Evolutionary conservation across 2,888 invertebrate species (phyloP).

Genomic region (Caenorhabditis doughertyi): DNA sequence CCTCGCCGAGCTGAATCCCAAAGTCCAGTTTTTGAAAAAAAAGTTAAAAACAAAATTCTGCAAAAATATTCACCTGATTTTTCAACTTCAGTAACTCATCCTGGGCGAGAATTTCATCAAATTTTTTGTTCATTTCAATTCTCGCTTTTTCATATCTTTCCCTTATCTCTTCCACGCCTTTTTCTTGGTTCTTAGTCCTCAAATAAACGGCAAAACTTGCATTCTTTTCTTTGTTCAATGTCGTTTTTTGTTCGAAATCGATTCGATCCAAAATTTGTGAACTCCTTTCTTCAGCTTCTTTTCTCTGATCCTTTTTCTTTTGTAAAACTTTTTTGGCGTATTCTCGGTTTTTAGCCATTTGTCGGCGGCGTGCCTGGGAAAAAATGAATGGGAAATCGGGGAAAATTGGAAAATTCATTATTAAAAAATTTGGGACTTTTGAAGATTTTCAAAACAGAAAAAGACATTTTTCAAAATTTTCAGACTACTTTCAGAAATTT

Average conservation of each 20-base stretch:
- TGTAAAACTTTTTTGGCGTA: constrained; percentile 51
- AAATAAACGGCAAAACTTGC: constrained; percentile 43
- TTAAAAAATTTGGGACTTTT: too few species aligned
- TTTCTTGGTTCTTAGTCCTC: not conserved
- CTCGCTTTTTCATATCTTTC: constrained; percentile 3
- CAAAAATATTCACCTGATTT: constrained; percentile 16
- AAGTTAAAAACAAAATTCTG: too few species aligned
- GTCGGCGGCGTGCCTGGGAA: constrained; percentile 39
- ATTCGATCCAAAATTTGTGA: not conserved
- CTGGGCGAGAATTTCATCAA: not conserved
- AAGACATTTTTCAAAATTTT: too few species aligned
- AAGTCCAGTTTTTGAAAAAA: too few species aligned
- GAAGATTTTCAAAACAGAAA: too few species aligned
- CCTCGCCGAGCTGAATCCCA: too few species aligned
- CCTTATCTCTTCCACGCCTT: not conserved
- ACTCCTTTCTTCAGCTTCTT: constrained; percentile 30
- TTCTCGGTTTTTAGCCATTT: constrained; percentile 55
- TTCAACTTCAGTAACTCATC: constrained; percentile 49
- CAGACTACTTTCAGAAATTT: too few species aligned
- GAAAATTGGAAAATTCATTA: too few species aligned
- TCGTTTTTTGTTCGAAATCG: not conserved
- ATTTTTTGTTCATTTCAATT: not conserved
- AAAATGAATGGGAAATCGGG: not conserved
- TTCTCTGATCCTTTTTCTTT: constrained; percentile 44
- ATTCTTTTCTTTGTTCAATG: constrained; percentile 18